Evolutionary conservation across 2,888 invertebrate species (phyloP).

Genomic region (Drosophila acutilabella): DNA sequence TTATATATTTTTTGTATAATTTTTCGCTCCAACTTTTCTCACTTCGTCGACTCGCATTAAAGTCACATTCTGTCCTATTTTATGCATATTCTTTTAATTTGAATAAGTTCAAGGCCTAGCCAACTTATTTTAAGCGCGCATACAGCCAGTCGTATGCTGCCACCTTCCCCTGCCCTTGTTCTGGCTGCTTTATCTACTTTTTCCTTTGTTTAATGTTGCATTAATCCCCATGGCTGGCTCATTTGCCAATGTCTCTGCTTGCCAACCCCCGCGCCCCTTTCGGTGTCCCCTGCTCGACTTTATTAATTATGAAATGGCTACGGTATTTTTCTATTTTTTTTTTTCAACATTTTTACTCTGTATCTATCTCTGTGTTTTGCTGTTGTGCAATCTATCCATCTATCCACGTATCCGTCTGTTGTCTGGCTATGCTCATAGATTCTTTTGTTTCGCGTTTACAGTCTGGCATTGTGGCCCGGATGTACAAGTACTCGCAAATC

Average conservation of each 20-base stretch:
- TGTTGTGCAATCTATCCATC: slow-evolving; percentile 63
- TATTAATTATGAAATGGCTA: slow-evolving; percentile 78
- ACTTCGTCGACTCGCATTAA: slow-evolving; percentile 4
- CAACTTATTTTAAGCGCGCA: slow-evolving; percentile 13
- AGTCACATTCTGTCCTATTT: slow-evolving; percentile 8
- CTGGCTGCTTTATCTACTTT: slow-evolving; percentile 32
- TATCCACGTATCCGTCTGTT: slow-evolving; percentile 51
- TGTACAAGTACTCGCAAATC: slow-evolving; percentile 18
- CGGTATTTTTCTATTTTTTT: slow-evolving; percentile 37
- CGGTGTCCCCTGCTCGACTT: slow-evolving; percentile 25
- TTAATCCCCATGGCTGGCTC: slow-evolving; percentile 68
- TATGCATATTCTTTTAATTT: slow-evolving; percentile 6
- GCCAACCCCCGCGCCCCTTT: slow-evolving; percentile 14
- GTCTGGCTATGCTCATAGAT: slow-evolving; percentile 61
- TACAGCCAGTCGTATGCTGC: neutral
- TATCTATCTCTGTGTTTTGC: slow-evolving; percentile 22
- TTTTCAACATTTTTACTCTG: slow-evolving; percentile 6
- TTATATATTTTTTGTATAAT: neutral
- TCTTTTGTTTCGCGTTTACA: slow-evolving; percentile 68
- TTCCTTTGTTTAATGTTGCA: slow-evolving; percentile 70
- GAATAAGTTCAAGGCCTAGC: slow-evolving; percentile 44
- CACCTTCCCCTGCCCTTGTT: neutral
- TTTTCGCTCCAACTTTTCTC: neutral
- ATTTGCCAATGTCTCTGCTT: slow-evolving; percentile 64
- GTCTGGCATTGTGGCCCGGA: slow-evolving; percentile 64